These are phyloP conservation scores for Branchipolynoe longqiensis DNA, from an alignment of 2,888 invertebrate genomes.

Conservation along the genomic window DNA sequence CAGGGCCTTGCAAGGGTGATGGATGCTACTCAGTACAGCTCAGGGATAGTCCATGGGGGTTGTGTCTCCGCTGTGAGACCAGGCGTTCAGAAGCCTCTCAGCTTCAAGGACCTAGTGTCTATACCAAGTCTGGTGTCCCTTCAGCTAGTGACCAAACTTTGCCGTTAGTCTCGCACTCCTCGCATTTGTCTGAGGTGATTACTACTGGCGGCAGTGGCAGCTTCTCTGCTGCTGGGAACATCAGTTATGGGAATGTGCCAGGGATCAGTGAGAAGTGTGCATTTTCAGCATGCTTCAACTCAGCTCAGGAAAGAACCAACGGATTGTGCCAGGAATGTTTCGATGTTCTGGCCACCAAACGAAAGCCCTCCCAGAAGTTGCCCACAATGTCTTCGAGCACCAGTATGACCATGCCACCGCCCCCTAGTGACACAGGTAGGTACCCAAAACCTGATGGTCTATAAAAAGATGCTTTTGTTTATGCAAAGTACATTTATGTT, in stretches of 20 bases:
- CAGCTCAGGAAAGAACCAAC: slow-evolving; percentile 15
- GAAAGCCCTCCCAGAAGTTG: not conserved
- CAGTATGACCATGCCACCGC: not conserved
- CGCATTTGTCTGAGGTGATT: not conserved
- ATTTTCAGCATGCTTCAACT: slow-evolving; percentile 22
- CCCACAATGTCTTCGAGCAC: not conserved
- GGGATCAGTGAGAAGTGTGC: not conserved
- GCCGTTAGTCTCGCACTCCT: not conserved
- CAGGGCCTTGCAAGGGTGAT: not conserved
- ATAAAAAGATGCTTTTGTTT: not conserved
- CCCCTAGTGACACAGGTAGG: not conserved
- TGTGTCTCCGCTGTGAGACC: not conserved
- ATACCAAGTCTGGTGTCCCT: too few relatives aligned
- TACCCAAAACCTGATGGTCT: not conserved
- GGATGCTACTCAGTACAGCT: not conserved
- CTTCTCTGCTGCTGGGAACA: not conserved
- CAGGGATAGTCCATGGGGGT: not conserved
- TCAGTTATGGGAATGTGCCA: slow-evolving; percentile 13
- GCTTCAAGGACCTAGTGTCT: too few relatives aligned
- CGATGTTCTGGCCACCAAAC: slow-evolving; percentile 9
- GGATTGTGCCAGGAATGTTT: slow-evolving; percentile 56
- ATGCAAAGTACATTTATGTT: not conserved
- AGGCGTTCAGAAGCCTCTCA: not conserved
- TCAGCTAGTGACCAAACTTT: not conserved
- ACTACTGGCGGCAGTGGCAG: not conserved